Conservation (phyloP, 2,113 vertebrate species). For the Calidris pugnax region DNA sequence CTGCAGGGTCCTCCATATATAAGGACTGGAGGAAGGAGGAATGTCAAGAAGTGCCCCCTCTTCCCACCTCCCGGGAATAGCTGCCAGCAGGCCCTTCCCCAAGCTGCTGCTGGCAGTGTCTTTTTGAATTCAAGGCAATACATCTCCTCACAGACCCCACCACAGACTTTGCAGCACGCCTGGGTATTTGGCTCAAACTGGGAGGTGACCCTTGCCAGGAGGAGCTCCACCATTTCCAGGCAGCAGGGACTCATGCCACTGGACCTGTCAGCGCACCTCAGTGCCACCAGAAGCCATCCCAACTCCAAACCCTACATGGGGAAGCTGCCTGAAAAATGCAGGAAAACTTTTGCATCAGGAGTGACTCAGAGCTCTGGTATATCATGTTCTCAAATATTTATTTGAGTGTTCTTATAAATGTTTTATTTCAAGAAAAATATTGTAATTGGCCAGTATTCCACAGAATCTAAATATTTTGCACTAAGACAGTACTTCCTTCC, state of each 20-base stretch:
- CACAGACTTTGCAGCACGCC: not conserved
- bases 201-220: not conserved
- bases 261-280: not conserved
- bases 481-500: not conserved
- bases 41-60: not conserved
- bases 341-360: not conserved
- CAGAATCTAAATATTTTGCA: constrained; percentile 45
- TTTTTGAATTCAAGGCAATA: not conserved
- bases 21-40: not conserved
- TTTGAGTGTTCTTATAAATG: constrained; percentile 17
- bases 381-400: constrained; percentile 25
- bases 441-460: constrained; percentile 7
- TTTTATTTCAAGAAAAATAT: constrained; percentile 32
- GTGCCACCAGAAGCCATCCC: not conserved
- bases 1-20: not conserved
- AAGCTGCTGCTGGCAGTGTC: not conserved
- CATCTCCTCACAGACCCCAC: not conserved
- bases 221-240: not conserved
- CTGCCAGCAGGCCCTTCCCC: not conserved
- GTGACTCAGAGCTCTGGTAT: constrained; percentile 51
- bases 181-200: not conserved
- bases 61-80: not conserved
- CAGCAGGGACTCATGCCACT: rapidly evolving
- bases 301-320: not conserved
- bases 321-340: not conserved